Evolutionary conservation across 2,113 vertebrate species (phyloP).

Genomic region (Ophiodon elongatus): DNA sequence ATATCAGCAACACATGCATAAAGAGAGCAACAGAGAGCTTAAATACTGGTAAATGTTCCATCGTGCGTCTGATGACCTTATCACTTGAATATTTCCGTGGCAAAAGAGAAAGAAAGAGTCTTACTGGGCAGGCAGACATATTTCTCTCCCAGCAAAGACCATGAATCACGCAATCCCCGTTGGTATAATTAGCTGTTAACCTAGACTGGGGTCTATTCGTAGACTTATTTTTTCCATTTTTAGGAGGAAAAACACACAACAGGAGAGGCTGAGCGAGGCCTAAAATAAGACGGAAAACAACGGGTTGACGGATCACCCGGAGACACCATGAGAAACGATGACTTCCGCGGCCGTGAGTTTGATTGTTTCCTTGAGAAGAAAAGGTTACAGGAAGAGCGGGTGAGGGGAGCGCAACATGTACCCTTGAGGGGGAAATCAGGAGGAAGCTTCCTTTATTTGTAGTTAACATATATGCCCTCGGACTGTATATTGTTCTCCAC

Average conservation of each 20-base stretch:
- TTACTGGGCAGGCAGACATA: slow-evolving; percentile 18
- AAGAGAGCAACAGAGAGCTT: slow-evolving; percentile 34
- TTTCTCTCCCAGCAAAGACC: slow-evolving; percentile 42
- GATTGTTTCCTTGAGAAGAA: slow-evolving; percentile 82
- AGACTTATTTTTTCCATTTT: slow-evolving; percentile 69
- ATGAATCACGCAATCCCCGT: slow-evolving; percentile 59
- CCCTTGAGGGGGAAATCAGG: slow-evolving; percentile 34
- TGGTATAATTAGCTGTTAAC: slow-evolving; percentile 65
- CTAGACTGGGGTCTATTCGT: slow-evolving; percentile 39
- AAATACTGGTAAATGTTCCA: slow-evolving; percentile 56
- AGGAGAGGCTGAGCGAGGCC: slow-evolving; percentile 46
- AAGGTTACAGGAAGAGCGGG: slow-evolving; percentile 76
- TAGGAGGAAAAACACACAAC: slow-evolving; percentile 65
- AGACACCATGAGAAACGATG: slow-evolving; percentile 80
- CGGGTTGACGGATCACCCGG: slow-evolving; percentile 74
- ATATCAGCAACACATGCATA: slow-evolving; percentile 38
- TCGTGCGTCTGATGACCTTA: slow-evolving; percentile 43
- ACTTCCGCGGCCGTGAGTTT: slow-evolving; percentile 79
- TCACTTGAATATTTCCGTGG: neutral
- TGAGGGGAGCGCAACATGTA: slow-evolving; percentile 5
- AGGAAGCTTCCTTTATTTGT: slow-evolving; percentile 26
- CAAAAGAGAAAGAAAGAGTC: slow-evolving; percentile 27
- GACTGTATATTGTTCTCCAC: slow-evolving; percentile 8
- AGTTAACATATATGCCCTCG: neutral
- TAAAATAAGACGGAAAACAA: slow-evolving; percentile 80